Conservation (phyloP, 1,140 invertebrate species). For the Macrosteles quadrilineatus region DNA sequence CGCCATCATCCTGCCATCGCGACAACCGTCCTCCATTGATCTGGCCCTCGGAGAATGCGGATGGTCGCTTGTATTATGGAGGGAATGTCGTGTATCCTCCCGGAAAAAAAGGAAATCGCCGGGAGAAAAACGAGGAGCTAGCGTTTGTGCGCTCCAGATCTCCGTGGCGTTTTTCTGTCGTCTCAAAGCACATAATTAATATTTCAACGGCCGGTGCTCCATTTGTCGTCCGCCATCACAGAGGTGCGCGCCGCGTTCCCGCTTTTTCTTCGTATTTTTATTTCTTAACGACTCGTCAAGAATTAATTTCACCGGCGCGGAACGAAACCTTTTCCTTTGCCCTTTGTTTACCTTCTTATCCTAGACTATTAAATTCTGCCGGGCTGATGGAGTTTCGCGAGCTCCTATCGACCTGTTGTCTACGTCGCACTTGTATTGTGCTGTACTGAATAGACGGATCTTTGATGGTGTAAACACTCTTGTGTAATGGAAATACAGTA, state of each 20-base stretch:
- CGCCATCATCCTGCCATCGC: not conserved
- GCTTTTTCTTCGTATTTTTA: constrained; percentile 29
- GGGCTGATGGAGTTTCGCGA: constrained; percentile 11
- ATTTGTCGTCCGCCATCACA: constrained; percentile 21
- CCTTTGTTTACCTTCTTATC: constrained; percentile 29
- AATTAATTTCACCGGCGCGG: constrained; percentile 24
- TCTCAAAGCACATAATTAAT: constrained; percentile 9
- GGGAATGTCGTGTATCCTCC: constrained; percentile 16
- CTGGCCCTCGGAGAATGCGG: not conserved
- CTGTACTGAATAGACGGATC: no score
- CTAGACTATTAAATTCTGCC: constrained; percentile 34
- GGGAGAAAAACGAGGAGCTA: not conserved
- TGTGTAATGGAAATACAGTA: no score
- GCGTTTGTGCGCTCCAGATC: constrained; percentile 28
- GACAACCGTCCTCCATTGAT: constrained; percentile 11
- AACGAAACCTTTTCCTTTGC: constrained; percentile 23
- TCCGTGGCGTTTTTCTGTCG: constrained; percentile 35
- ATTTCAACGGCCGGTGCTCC: constrained; percentile 36
- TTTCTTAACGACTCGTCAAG: constrained; percentile 28
- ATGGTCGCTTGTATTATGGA: not conserved
- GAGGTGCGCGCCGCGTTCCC: constrained; percentile 29
- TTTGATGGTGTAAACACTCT: no score
- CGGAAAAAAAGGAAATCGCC: constrained; percentile 16
- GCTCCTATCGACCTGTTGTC: no score
- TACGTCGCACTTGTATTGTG: no score